Evolutionary conservation across 2,888 invertebrate genomes (phyloP).

Genomic region (Aleiodes alternator): DNA sequence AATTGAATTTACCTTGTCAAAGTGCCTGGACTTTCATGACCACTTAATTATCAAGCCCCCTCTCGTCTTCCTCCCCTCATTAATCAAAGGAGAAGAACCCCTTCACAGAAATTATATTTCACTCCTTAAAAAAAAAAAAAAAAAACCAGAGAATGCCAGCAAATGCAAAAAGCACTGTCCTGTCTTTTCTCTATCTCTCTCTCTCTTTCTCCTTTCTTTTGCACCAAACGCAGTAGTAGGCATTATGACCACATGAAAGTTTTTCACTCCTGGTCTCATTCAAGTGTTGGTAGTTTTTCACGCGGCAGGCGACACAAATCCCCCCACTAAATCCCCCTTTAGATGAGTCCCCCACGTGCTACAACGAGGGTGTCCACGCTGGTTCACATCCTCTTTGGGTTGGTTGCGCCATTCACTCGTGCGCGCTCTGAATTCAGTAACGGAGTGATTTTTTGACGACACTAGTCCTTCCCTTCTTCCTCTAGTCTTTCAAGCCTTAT

Average conservation of each 20-base stretch:
- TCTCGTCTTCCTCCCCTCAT: no score
- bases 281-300: slow-evolving; percentile 70
- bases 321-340: slow-evolving; percentile 67
- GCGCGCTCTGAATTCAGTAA: slow-evolving; percentile 22
- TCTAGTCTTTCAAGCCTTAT: slow-evolving; percentile 1
- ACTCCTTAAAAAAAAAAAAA: no score
- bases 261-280: slow-evolving; percentile 67
- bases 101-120: no score
- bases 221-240: slow-evolving; percentile 45
- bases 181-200: neutral
- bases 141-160: no score
- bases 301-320: slow-evolving; percentile 63
- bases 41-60: no score
- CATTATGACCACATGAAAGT: slow-evolving; percentile 49
- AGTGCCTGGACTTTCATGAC: no score
- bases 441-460: slow-evolving; percentile 20
- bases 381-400: slow-evolving; percentile 24
- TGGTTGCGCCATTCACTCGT: slow-evolving; percentile 24
- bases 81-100: no score
- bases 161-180: no score
- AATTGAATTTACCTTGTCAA: no score
- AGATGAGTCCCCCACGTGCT: slow-evolving; percentile 69
- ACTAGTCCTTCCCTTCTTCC: slow-evolving; percentile 3
- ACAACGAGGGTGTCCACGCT: slow-evolving; percentile 53
- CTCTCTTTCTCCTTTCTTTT: neutral